phyloP scores from a whole-genome alignment of 2,888 invertebrate genomes.

The Spilosoma lubricipeda region DNA sequence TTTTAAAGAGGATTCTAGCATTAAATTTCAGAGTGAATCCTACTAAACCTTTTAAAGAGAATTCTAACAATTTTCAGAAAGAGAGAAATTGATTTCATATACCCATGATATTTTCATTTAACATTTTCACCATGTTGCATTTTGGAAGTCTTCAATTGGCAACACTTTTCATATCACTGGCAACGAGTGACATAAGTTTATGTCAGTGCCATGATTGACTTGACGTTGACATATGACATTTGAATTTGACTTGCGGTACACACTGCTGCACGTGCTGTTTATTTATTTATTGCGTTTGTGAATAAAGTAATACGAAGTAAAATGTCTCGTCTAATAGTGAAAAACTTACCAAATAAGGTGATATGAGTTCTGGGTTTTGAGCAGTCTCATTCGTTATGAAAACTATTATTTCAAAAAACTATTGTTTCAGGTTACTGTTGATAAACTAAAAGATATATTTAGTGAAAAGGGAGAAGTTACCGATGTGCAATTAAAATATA shows the following conservation, averaged over 20 bases:
- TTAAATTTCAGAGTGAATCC: no score
- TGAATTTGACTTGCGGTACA: slow-evolving; percentile 4
- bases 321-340: slow-evolving; percentile 96
- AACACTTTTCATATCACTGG: not conserved
- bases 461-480: slow-evolving; percentile 94
- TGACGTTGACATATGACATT: no score
- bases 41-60: no score
- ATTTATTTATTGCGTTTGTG: slow-evolving; percentile 23
- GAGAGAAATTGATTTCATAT: no score
- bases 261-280: slow-evolving; percentile 26
- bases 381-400: not conserved
- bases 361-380: slow-evolving; percentile 57
- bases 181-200: no score
- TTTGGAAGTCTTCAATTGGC: not conserved
- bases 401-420: slow-evolving; percentile 66
- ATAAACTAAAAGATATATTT: slow-evolving; percentile 91
- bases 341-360: slow-evolving; percentile 95
- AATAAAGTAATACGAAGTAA: slow-evolving; percentile 9
- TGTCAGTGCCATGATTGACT: not conserved
- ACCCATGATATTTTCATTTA: no score
- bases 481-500: slow-evolving; percentile 97
- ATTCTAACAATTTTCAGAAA: no score
- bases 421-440: slow-evolving; percentile 90
- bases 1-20: no score
- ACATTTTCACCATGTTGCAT: no score